Evolutionary conservation across 2,113 vertebrate genomes (phyloP).

Genomic region (Cottus gobio): DNA sequence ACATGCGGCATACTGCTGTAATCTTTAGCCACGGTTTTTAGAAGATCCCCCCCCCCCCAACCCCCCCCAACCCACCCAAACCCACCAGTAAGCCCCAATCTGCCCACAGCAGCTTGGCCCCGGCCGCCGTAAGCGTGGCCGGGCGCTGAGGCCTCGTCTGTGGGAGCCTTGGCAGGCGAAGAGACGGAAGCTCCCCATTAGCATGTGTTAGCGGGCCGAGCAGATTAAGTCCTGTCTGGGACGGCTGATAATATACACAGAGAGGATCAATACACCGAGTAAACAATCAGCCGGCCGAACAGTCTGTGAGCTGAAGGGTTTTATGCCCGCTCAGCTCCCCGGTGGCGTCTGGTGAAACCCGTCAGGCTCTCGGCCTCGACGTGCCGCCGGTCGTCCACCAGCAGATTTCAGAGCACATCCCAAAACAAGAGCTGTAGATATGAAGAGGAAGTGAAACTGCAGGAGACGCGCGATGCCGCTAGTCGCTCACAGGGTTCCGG

Average conservation of each 20-base stretch:
- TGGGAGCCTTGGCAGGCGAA: constrained; percentile 50
- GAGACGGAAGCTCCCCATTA: constrained; percentile 64
- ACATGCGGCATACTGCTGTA: constrained; percentile 49
- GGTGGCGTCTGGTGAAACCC: too few species aligned
- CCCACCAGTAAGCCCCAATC: constrained; percentile 53
- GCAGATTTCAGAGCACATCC: constrained; percentile 14
- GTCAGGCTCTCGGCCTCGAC: too few species aligned
- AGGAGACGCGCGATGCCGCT: too few species aligned
- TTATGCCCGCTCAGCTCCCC: constrained; percentile 34
- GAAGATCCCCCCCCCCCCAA: constrained; percentile 29
- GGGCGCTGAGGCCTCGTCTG: constrained; percentile 11
- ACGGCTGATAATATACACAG: constrained; percentile 68
- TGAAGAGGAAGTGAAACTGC: too few species aligned
- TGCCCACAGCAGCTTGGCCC: constrained; percentile 48
- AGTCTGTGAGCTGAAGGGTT: constrained; percentile 12
- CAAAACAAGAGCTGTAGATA: too few species aligned
- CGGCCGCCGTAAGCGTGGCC: background rate
- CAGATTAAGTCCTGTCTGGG: constrained; percentile 76
- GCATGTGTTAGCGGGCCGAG: constrained; percentile 72
- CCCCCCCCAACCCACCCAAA: constrained; percentile 8
- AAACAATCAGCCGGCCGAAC: constrained; percentile 52
- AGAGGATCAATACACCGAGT: constrained; percentile 61
- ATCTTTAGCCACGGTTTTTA: constrained; percentile 57
- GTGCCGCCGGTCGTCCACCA: background rate
- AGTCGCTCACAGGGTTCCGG: background rate